Percentiles rank a stretch among this genome's conserved stretches.
phyloP scores from a whole-genome alignment of 2,888 invertebrate genomes.

The Pristionchus arcanus region DNA sequence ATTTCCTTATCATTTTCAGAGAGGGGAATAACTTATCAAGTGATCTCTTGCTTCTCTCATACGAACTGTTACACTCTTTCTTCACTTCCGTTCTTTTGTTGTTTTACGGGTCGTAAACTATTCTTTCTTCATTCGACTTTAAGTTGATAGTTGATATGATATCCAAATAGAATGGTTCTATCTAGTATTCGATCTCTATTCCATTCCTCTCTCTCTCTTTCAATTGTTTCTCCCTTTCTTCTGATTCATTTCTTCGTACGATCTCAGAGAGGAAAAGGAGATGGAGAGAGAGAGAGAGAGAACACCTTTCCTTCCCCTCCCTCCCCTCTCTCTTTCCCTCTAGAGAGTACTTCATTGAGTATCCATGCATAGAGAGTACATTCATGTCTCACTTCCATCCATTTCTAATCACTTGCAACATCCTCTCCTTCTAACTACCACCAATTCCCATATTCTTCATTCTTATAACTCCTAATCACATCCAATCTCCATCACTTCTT shows the following conservation, averaged over 20 bases:
- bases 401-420: background rate
- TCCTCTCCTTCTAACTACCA: background rate
- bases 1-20: constrained; percentile 18
- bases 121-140: background rate
- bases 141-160: background rate
- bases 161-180: background rate
- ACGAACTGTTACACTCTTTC: background rate
- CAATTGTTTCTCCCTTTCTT: constrained; percentile 20
- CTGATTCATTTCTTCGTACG: constrained; percentile 25
- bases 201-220: background rate
- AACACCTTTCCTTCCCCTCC: background rate
- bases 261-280: background rate
- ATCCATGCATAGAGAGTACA: background rate
- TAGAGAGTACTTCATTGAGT: background rate
- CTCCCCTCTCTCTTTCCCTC: background rate
- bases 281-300: constrained; percentile 10
- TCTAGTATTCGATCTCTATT: constrained; percentile 9
- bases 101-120: constrained; percentile 16
- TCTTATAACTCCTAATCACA: background rate
- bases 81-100: constrained; percentile 19
- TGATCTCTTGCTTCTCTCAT: constrained; percentile 6
- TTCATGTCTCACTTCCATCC: constrained; percentile 18
- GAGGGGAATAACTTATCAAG: background rate
- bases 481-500: background rate
- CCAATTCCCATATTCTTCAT: background rate